Evolutionary conservation across 2,113 vertebrate genomes (phyloP).

Genomic region (Podarcis cretensis): DNA sequence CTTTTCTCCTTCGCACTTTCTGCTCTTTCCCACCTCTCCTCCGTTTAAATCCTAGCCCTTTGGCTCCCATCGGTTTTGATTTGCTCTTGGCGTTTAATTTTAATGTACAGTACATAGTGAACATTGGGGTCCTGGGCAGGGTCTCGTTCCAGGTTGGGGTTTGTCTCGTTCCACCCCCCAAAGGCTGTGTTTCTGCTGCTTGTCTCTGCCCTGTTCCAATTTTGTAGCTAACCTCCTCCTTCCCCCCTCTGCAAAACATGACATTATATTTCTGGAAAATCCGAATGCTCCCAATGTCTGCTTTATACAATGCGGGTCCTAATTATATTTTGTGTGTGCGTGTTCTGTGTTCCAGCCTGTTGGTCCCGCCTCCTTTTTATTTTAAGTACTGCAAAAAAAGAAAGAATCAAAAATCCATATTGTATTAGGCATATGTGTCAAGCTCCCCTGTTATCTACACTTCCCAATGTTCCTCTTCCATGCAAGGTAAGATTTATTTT

Average conservation of each 20-base stretch:
- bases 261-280: conserved; percentile 70
- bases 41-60: conserved; percentile 35
- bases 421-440: conserved; percentile 49
- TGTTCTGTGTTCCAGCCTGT: conserved; percentile 46
- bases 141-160: not conserved
- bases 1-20: conserved; percentile 30
- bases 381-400: conserved; percentile 65
- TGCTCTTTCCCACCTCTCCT: not conserved
- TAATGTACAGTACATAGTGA: conserved; percentile 53
- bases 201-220: conserved; percentile 58
- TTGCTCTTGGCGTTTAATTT: conserved; percentile 56
- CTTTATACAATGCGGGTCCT: conserved; percentile 34
- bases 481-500: not conserved
- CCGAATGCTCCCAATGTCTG: conserved; percentile 50
- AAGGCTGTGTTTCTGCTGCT: conserved; percentile 25
- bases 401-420: not conserved
- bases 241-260: conserved; percentile 1
- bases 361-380: conserved; percentile 14
- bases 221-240: conserved; percentile 50
- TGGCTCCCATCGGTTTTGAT: conserved; percentile 29
- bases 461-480: conserved; percentile 1
- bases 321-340: not conserved
- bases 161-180: no score
- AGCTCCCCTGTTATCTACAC: not conserved
- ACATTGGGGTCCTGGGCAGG: not conserved